phyloP scores from a whole-genome alignment of 2,797 vertebrate species.

The Glyptemys insculpta region DNA sequence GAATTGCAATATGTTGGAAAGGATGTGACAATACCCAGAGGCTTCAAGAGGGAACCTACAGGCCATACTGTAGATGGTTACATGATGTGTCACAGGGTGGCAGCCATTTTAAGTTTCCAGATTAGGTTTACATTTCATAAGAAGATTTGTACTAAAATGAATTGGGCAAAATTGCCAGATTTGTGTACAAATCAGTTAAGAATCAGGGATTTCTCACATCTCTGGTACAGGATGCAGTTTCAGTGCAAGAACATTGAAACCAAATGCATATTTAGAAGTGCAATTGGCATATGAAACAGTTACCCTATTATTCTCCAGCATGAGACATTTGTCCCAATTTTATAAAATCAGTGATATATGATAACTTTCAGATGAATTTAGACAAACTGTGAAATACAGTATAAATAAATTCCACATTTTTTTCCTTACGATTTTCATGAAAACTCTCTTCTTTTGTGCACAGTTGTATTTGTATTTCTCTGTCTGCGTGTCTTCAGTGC shows the following conservation, averaged over 20 bases:
- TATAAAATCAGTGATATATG: background rate
- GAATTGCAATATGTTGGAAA: background rate
- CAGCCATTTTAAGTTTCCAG: background rate
- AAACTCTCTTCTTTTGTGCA: background rate
- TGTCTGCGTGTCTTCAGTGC: background rate
- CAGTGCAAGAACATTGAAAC: background rate
- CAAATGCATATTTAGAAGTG: background rate
- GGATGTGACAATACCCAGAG: background rate
- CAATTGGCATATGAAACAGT: background rate
- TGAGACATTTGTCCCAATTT: background rate
- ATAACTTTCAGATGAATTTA: background rate
- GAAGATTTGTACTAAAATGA: background rate
- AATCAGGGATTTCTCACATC: background rate
- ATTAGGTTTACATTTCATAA: background rate
- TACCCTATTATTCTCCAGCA: background rate
- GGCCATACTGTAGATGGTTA: background rate
- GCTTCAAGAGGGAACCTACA: background rate
- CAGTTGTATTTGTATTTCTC: background rate
- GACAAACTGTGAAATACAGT: background rate
- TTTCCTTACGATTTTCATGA: background rate
- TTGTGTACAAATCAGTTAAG: background rate
- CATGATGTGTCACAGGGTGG: background rate
- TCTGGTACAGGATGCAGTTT: background rate
- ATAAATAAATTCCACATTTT: background rate
- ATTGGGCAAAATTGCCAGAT: background rate